Base-by-base conservation (phyloP, 2,888 invertebrate species). In the Cephus spinipes region DNA sequence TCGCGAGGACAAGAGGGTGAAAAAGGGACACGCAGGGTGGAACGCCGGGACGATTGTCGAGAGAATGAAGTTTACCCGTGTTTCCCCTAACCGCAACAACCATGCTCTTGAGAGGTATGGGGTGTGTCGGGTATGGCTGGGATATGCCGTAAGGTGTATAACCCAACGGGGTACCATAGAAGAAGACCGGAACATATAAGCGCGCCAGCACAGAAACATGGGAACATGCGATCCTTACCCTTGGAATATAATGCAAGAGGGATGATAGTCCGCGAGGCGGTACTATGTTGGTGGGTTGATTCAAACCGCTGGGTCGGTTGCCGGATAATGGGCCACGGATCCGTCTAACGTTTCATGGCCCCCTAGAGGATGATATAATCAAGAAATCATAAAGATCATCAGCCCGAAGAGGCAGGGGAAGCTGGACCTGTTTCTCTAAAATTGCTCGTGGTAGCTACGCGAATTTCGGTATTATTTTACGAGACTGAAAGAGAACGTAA, bases 11-110 rank as follows among this genome's bases (percentile, higher is more conserved):
- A 35, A 23, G 77, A 73, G 73, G 71, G 35, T 12, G 55, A 74
- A 33, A 55, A 9, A 55, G 55, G 55, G 55, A 55, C 23, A 15
- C 40, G 23, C 55, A 2, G 55, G 55, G 35, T 15, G 35, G n/a
- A 23, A 35, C 11, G 36, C 11, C 23, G 69, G 32, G 55, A 73
- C 69, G 76, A 9, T 55, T 55, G 55, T 55, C 68, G 68, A 77
- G 73, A 76, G 79, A 79, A 77, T 78, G 76, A 85, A 84, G 83
- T 77, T 76, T 80, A 82, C 81, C 79, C 79, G 36, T 73, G 83
- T 76, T 71, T 78, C 83, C 75, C 68, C 35, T 80, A 77, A 85
- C 81, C 74, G 77, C 80, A 79, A 77, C 68, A 77, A 77, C 73
- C 74, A 33, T 36, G 34, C 36, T 35, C 74, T 74, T n/a, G 32